Evolutionary conservation across 2,113 vertebrate genomes (phyloP).

Genomic region (Hippocampus zosterae): DNA sequence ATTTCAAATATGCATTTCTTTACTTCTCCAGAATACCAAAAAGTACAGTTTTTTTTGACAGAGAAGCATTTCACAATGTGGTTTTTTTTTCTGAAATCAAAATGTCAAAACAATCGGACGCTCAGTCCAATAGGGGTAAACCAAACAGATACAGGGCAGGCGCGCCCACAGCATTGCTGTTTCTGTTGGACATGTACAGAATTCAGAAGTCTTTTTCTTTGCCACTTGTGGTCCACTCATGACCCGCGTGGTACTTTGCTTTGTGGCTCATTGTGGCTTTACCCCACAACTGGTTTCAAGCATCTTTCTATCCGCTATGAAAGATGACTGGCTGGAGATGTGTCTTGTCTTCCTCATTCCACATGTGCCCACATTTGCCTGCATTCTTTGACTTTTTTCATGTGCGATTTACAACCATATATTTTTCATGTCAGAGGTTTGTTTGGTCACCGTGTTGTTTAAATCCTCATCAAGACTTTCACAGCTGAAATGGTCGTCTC

Average conservation of each 20-base stretch:
- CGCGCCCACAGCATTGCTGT: constrained; percentile 35
- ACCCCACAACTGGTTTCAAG: constrained; percentile 4
- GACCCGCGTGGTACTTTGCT: constrained; percentile 21
- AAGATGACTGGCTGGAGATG: constrained; percentile 4
- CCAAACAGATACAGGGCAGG: constrained; percentile 32
- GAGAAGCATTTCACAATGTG: constrained; percentile 37
- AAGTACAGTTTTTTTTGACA: constrained; percentile 8
- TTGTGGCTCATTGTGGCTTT: constrained; percentile 21
- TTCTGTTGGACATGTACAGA: constrained; percentile 28
- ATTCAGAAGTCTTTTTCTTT: constrained; percentile 27
- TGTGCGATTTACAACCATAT: constrained; percentile 16
- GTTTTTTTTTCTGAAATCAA: constrained; percentile 36
- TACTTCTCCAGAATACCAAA: constrained; percentile 39
- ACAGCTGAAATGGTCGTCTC: constrained; percentile 60
- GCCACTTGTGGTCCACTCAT: constrained; percentile 36
- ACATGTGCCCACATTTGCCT: constrained; percentile 2
- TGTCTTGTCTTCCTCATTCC: constrained; percentile 13
- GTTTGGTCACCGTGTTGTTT: constrained; percentile 73
- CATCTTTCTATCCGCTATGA: background rate
- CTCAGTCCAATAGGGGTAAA: constrained; percentile 15
- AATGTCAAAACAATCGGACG: constrained; percentile 29
- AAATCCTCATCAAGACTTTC: constrained; percentile 64
- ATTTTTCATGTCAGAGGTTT: constrained; percentile 35
- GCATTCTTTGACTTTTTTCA: background rate
- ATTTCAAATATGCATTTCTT: constrained; percentile 38